Percentiles rank a stretch among this genome's conserved stretches.
Evolutionary conservation across 2,797 vertebrate species (phyloP).

Genomic region (Varecia variegata): DNA sequence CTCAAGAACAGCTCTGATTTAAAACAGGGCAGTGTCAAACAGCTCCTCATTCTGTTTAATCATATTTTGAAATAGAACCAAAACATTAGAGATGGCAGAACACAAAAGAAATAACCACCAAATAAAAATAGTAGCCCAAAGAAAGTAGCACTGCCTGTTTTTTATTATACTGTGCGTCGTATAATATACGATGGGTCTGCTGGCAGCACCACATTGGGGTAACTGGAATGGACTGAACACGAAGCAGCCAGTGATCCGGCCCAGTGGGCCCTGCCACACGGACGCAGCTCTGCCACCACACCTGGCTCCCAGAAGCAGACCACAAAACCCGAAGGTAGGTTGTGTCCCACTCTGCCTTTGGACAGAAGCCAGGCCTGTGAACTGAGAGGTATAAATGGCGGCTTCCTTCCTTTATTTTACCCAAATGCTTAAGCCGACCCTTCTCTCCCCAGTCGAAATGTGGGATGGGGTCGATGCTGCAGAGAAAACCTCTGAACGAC

Average conservation of each 20-base stretch:
- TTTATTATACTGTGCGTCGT: slow-evolving; percentile 74
- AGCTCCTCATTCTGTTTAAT: slow-evolving; percentile 71
- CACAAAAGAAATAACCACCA: slow-evolving; percentile 79
- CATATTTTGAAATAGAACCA: slow-evolving; percentile 79
- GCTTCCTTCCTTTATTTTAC: background rate
- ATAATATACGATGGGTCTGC: slow-evolving; percentile 67
- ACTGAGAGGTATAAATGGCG: background rate
- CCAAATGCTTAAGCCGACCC: background rate
- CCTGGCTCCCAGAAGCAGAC: background rate
- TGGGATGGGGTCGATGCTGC: rapidly evolving
- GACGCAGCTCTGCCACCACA: background rate
- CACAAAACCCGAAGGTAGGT: background rate
- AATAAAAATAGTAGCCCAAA: slow-evolving; percentile 83
- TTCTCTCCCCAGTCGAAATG: background rate
- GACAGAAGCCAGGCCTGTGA: background rate
- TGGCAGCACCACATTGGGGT: slow-evolving; percentile 54
- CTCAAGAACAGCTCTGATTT: slow-evolving; percentile 58
- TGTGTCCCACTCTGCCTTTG: background rate
- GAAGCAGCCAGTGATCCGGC: slow-evolving; percentile 43
- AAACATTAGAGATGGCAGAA: slow-evolving; percentile 74
- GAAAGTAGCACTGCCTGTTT: slow-evolving; percentile 80
- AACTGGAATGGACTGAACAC: slow-evolving; percentile 44
- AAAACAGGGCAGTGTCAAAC: slow-evolving; percentile 71
- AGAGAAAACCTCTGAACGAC: background rate
- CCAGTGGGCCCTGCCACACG: background rate